phyloP scores from a whole-genome alignment of 2,113 vertebrate genomes.

The Helogale parvula region DNA sequence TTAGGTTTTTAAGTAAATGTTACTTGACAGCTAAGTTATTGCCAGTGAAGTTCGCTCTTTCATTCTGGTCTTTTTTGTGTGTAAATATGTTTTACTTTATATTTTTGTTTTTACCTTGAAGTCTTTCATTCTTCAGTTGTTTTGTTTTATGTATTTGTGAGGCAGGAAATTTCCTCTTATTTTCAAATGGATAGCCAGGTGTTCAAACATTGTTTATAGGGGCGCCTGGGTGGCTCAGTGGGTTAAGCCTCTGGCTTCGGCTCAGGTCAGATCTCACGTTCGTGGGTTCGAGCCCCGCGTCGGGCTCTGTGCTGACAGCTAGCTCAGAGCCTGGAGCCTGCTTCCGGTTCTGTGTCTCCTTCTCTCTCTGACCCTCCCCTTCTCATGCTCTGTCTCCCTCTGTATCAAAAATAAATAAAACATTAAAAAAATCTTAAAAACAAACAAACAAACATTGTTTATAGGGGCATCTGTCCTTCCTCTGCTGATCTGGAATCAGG shows the following conservation, averaged over 20 bases:
- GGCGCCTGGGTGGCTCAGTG: too few species aligned
- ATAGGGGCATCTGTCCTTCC: not conserved
- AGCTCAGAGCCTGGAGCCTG: too few species aligned
- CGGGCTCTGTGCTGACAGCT: too few species aligned
- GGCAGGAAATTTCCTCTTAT: not conserved
- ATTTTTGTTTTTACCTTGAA: not conserved
- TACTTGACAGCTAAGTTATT: not conserved
- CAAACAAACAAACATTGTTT: not conserved
- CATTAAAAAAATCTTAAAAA: too few species aligned
- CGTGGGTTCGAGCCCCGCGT: too few species aligned
- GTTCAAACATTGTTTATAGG: not conserved
- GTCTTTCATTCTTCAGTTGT: not conserved
- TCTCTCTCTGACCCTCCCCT: too few species aligned
- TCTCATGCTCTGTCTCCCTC: too few species aligned
- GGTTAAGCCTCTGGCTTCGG: too few species aligned
- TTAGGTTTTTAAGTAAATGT: not conserved
- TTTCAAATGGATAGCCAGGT: not conserved
- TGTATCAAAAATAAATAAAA: too few species aligned
- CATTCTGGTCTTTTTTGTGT: not conserved
- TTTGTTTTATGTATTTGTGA: slow-evolving; percentile 34
- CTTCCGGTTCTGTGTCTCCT: too few species aligned
- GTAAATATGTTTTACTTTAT: not conserved
- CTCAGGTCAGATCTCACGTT: too few species aligned
- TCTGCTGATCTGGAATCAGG: slow-evolving; percentile 15
- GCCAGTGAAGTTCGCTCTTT: not conserved